Conservation (phyloP, 92 coral and sea anemone genomes). For the Montipora capitata region DNA sequence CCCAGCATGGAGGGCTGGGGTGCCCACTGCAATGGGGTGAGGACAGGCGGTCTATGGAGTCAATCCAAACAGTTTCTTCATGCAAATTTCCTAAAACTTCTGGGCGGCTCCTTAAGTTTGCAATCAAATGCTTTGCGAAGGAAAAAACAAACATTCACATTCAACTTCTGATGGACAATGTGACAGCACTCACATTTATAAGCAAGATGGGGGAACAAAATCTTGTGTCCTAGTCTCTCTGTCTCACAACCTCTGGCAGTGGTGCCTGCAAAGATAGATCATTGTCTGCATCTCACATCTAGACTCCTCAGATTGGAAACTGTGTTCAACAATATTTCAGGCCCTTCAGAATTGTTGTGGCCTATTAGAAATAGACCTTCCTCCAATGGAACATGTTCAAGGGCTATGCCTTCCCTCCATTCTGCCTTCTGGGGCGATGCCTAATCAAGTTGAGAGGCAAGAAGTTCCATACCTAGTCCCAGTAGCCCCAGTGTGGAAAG, state of each 20-base stretch:
- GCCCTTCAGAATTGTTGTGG: constrained; percentile 18
- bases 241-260: constrained; percentile 48
- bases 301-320: constrained; percentile 53
- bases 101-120: constrained; percentile 52
- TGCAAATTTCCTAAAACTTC: constrained; percentile 58
- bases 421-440: constrained; percentile 31
- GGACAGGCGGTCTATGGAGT: constrained; percentile 39
- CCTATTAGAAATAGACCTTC: constrained; percentile 37
- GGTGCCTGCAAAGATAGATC: constrained; percentile 39
- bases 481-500: constrained; percentile 6
- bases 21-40: constrained; percentile 46
- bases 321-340: constrained; percentile 25
- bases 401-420: constrained; percentile 68
- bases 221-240: constrained; percentile 49
- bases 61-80: constrained; percentile 38
- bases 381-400: constrained; percentile 45
- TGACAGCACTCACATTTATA: constrained; percentile 26
- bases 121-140: constrained; percentile 47
- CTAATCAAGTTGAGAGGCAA: constrained; percentile 2
- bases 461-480: background rate
- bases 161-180: constrained; percentile 48
- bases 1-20: constrained; percentile 51
- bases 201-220: constrained; percentile 32
- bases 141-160: constrained; percentile 9
- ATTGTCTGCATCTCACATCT: background rate